Evolutionary conservation across 2,888 invertebrate species (phyloP).

Genomic region (Augiades crinisus): DNA sequence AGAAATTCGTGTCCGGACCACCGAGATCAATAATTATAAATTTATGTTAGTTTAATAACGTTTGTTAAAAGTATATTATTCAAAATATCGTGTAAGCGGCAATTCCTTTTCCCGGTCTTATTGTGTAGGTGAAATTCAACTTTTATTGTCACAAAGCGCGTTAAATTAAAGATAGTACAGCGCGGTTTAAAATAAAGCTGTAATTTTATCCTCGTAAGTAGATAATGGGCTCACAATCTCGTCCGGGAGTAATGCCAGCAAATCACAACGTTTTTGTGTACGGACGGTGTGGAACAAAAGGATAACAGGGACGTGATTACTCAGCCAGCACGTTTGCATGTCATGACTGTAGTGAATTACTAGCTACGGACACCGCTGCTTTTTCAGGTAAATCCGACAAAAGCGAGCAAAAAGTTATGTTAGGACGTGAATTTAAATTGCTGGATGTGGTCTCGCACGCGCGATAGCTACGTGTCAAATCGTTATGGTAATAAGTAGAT

Average conservation of each 20-base stretch:
- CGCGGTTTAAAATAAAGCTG: constrained; percentile 25
- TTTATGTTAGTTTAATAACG: neutral
- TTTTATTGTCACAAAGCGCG: constrained; percentile 21
- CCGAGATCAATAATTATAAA: neutral
- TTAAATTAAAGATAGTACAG: constrained; percentile 22
- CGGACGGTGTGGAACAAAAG: constrained; percentile 57
- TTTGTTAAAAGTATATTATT: neutral
- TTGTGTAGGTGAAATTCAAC: constrained; percentile 10
- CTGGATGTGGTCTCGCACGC: neutral
- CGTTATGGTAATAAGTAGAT: too few species aligned
- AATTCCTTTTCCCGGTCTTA: neutral
- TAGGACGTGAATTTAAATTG: neutral
- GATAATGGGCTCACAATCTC: constrained; percentile 25
- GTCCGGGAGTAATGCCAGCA: constrained; percentile 36
- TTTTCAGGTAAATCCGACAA: constrained; percentile 64
- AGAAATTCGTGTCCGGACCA: too few species aligned
- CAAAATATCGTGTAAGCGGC: too few species aligned
- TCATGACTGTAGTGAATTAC: constrained; percentile 69
- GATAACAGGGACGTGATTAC: constrained; percentile 74
- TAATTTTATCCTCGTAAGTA: constrained; percentile 27
- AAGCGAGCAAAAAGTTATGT: constrained; percentile 59
- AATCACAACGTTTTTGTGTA: constrained; percentile 62
- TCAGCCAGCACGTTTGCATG: constrained; percentile 65
- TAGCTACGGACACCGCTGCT: constrained; percentile 38
- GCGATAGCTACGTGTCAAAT: neutral